Conservation (phyloP, 2,113 vertebrate genomes). For the Ictalurus furcatus region DNA sequence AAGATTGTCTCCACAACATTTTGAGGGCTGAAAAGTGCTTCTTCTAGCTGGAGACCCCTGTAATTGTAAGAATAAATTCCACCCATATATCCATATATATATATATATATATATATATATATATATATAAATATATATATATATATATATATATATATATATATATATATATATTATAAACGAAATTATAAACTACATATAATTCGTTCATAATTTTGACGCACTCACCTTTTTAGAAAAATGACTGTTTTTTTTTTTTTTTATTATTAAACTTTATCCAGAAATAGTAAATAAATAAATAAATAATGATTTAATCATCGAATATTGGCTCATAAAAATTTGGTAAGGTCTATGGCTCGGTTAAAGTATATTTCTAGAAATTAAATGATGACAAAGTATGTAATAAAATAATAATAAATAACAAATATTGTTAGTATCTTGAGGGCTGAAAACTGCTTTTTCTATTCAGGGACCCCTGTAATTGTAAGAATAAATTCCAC, state of each 20-base stretch:
- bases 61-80: neutral
- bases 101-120: no score
- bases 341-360: neutral
- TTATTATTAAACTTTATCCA: no score
- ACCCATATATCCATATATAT: no score
- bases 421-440: neutral
- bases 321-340: neutral
- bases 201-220: no score
- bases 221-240: no score
- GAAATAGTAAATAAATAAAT: neutral
- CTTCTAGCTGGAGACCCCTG: neutral
- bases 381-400: neutral
- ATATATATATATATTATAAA: no score
- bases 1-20: no score
- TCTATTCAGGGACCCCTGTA: neutral
- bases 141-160: no score
- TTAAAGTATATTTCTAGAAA: neutral
- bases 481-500: neutral
- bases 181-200: no score
- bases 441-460: neutral
- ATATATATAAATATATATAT: no score
- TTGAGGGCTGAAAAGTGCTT: neutral
- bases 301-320: neutral
- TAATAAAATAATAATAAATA: neutral
- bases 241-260: no score